Conservation (phyloP, 2,113 vertebrate genomes). For the Scalopus aquaticus region DNA sequence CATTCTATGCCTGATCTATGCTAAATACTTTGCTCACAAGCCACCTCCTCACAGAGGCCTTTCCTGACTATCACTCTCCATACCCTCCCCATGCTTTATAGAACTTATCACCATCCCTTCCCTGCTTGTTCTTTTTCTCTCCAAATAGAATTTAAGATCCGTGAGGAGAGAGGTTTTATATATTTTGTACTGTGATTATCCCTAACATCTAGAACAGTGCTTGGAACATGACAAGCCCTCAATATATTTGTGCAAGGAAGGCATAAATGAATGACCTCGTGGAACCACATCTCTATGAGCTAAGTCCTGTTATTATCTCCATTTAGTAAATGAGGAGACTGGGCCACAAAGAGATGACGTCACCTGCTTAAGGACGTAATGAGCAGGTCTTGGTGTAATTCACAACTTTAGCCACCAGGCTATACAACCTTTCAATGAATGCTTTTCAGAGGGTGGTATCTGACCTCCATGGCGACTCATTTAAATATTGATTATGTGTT, state of each 20-base stretch:
- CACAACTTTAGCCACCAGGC: background rate
- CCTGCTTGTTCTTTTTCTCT: background rate
- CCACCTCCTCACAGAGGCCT: background rate
- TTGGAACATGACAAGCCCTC: background rate
- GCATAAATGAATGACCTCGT: background rate
- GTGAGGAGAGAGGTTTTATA: background rate
- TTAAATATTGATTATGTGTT: conserved; percentile 8
- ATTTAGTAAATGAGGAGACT: conserved; percentile 26
- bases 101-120: background rate
- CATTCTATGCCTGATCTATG: background rate
- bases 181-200: background rate
- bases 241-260: background rate
- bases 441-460: background rate
- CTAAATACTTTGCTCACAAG: background rate
- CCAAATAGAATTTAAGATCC: background rate
- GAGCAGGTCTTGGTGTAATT: background rate
- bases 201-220: background rate
- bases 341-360: background rate
- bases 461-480: background rate
- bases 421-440: background rate
- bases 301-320: conserved; percentile 29
- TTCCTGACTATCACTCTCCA: background rate
- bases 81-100: background rate
- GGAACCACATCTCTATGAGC: background rate
- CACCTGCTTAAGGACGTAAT: background rate